Evolutionary conservation across 2,113 vertebrate genomes (phyloP).

Genomic region (Helogale parvula): DNA sequence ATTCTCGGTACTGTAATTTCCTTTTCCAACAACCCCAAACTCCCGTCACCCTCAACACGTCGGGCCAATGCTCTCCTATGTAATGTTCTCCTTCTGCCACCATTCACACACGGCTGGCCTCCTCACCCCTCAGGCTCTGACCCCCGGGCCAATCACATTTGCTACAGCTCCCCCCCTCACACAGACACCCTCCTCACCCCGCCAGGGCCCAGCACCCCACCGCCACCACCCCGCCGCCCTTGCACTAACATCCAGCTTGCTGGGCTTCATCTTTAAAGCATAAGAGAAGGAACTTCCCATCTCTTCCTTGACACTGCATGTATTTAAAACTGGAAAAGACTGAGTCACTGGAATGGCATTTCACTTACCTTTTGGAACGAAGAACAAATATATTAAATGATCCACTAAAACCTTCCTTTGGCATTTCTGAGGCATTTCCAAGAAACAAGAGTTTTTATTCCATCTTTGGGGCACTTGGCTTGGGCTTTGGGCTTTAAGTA

Average conservation of each 20-base stretch:
- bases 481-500: neutral
- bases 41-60: neutral
- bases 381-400: neutral
- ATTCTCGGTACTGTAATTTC: neutral
- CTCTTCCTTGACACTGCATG: neutral
- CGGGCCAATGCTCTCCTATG: neutral
- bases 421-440: constrained; percentile 8
- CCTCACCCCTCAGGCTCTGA: neutral
- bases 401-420: neutral
- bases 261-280: neutral
- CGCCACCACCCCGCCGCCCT: neutral
- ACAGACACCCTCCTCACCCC: neutral
- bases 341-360: neutral
- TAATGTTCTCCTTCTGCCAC: neutral
- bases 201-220: neutral
- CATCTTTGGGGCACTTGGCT: neutral
- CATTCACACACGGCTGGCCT: neutral
- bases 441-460: neutral
- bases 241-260: neutral
- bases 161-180: neutral
- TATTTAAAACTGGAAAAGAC: neutral
- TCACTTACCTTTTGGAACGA: constrained; percentile 6
- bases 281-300: neutral
- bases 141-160: neutral
- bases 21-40: neutral